Percentiles rank a stretch among this genome's conserved stretches.
Evolutionary conservation across 2,113 vertebrate genomes (phyloP).

Genomic region (Phyllostomus discolor): DNA sequence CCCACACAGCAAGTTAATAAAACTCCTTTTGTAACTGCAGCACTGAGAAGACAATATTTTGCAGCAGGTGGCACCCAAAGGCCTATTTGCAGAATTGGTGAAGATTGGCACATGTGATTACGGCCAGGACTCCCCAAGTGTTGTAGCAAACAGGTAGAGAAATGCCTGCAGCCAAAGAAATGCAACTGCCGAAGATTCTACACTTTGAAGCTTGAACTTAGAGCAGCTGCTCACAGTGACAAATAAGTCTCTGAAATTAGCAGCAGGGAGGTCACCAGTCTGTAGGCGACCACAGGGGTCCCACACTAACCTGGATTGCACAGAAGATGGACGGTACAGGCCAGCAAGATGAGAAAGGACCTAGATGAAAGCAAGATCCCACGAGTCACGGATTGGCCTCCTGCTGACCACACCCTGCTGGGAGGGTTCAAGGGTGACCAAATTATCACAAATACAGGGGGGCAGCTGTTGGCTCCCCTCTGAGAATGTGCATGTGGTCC

Average conservation of each 20-base stretch:
- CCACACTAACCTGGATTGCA: not conserved
- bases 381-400: not conserved
- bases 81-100: not conserved
- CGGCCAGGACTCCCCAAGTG: not conserved
- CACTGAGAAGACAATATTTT: not conserved
- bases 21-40: not conserved
- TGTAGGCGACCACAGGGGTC: not conserved
- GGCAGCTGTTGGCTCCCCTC: not conserved
- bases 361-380: not conserved
- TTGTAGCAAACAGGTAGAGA: not conserved
- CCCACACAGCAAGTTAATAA: not conserved
- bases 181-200: not conserved
- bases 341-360: not conserved
- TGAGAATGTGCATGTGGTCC: not conserved
- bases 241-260: not conserved
- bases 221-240: not conserved
- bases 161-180: not conserved
- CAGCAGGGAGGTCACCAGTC: not conserved
- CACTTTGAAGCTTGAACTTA: not conserved
- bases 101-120: not conserved
- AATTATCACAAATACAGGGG: not conserved
- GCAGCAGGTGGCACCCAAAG: not conserved
- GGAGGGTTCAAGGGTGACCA: not conserved
- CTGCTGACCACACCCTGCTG: not conserved
- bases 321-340: not conserved